Evolutionary conservation across 1,140 invertebrate genomes (phyloP).

Genomic region (Stegodyphus dumicola): DNA sequence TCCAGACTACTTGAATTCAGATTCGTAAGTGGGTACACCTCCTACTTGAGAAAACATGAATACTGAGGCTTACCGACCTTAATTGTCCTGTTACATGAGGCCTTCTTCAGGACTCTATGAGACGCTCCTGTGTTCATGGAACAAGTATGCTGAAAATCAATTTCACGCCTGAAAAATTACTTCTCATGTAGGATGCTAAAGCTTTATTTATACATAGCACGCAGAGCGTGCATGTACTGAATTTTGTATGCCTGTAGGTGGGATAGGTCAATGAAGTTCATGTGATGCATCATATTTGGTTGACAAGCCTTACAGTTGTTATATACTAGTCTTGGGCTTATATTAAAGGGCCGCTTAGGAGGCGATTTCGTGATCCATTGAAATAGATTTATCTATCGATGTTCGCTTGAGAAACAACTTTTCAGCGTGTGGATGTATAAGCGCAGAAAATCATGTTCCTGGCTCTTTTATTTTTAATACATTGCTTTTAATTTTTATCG

Average conservation of each 20-base stretch:
- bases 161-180: slow-evolving; percentile 41
- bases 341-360: slow-evolving; percentile 1
- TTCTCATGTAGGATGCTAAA: not conserved
- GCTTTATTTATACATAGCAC: not conserved
- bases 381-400: slow-evolving; percentile 15
- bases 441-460: too few relatives aligned
- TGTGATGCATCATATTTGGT: slow-evolving; percentile 21
- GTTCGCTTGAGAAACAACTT: too few relatives aligned
- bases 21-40: too few relatives aligned
- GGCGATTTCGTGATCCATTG: slow-evolving; percentile 38
- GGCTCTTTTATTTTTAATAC: too few relatives aligned
- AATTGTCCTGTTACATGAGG: too few relatives aligned
- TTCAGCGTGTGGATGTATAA: too few relatives aligned
- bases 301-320: slow-evolving; percentile 13
- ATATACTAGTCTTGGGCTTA: slow-evolving; percentile 9
- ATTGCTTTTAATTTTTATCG: too few relatives aligned
- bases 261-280: slow-evolving; percentile 22
- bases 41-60: too few relatives aligned
- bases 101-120: too few relatives aligned
- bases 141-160: slow-evolving; percentile 16
- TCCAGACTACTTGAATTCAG: too few relatives aligned
- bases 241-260: slow-evolving; percentile 34
- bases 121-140: too few relatives aligned
- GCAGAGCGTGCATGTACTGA: slow-evolving; percentile 3
- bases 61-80: too few relatives aligned